A percentile compares a stretch with the other conserved stretches of the same genome.
These are phyloP conservation scores for Chionoecetes opilio DNA, from an alignment of 1,140 invertebrate genomes.

Conservation along the genomic window DNA sequence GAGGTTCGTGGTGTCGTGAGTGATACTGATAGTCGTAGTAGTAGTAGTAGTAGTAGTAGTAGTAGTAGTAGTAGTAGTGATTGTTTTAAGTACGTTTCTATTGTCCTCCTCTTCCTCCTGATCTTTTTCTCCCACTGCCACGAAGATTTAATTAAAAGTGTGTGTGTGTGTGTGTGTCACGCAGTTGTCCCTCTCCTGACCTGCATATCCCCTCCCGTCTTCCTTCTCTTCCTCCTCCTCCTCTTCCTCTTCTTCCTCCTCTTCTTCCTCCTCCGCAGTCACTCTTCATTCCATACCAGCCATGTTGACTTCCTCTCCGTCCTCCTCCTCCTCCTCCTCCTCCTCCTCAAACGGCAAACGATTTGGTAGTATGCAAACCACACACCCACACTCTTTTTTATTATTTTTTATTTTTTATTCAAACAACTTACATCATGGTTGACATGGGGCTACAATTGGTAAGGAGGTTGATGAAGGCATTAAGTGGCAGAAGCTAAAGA, in stretches of 20 bases:
- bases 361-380: slow-evolving; percentile 1
- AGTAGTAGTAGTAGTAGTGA: neutral
- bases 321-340: slow-evolving; percentile 19
- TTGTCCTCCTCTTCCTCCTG: no score
- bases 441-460: no score
- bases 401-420: no score
- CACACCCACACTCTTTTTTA: no score
- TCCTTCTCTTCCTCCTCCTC: neutral
- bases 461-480: no score
- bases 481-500: no score
- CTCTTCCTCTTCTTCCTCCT: neutral
- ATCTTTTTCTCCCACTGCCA: no score
- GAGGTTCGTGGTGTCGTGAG: neutral
- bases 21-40: neutral
- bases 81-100: neutral
- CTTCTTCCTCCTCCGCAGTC: neutral
- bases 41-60: neutral
- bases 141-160: no score
- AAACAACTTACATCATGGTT: no score
- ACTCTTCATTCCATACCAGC: neutral
- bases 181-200: neutral
- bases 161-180: slow-evolving; percentile 44
- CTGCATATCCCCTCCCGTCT: neutral
- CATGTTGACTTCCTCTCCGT: neutral
- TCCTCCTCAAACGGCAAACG: neutral